Base-by-base conservation (phyloP, 1,140 invertebrate species). In the Magallana ariakensis region DNA sequence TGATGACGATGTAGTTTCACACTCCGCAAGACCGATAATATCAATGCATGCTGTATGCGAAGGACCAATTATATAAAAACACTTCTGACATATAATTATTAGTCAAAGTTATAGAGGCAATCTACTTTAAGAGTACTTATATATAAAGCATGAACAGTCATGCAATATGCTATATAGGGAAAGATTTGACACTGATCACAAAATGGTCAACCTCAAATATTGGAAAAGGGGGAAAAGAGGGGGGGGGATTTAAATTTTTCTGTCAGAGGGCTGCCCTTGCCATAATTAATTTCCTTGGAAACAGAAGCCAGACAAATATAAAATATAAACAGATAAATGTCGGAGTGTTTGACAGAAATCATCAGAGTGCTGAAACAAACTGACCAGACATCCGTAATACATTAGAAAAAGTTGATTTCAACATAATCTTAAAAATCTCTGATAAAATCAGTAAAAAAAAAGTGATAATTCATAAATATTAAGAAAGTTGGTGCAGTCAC, bases 41-140 rank as follows among this genome's bases (percentile, higher is more conserved):
- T 75, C 66, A 75, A 75, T 75, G 22, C 66, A 75, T 75, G 66
- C 66, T 26, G 66, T 75, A 75, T 75, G 66, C 22, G 26, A 75
- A 22, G 19, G 22, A 75, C 66, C 66, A 75, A 75, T 75, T 75
- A 75, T 75, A 75, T 75, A 75, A 75, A 75, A 75, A 75, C 66
- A 75, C 66, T 75, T 75, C 66, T 75, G 66, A 26, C 66, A 33
- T 26, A 75, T 75, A 75, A 75, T 75, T 75, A 75, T 75, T 75
- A 75, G 66, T 75, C 66, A 26, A 75, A 75, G 66, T 33, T 75
- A 75, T 75, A 75, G 66, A 75, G 66, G 66, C 66, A 75, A 75
- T 75, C 66, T 75, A 75, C 66, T 75, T 75, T 33, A 33, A 75
- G 19, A 75, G 7, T 75, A 75, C 66, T 75, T 75, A 26, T 33